Base-by-base conservation (phyloP, 2,113 vertebrate species). In the Psammodynastes pulverulentus region DNA sequence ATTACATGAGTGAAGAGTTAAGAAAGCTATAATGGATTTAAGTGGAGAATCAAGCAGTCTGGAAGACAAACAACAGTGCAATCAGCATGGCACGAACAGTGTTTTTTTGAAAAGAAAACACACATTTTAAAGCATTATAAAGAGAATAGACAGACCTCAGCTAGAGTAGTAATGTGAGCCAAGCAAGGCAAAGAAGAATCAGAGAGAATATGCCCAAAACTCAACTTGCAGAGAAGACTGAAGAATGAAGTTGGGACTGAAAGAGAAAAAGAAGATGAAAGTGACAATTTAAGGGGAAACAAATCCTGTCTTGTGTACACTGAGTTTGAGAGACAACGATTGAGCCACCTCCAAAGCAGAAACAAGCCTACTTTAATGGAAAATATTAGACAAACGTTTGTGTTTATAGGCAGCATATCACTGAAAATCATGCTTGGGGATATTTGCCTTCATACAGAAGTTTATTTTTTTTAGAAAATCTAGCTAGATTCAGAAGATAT, bases 251-350 rank as follows among this genome's bases (percentile, higher is more conserved):
- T 84, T 90, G 72, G 84, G 72, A 90, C 89, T 90, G 89, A 90
- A 90, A 90, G 51, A 90, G 89, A 90, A 90, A 90, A 52, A 85
- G 72, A 90, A 90, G 89, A 43, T 45, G 62, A 90, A 90, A 52
- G n/a, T 39, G 62, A 51, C 9, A 26, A 54, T 90, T 85, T 85
- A 45, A 45, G 12, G 72, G 48, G 49, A 72, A 90, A 84, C 39
- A 84, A 51, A 84, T 17, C 26, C 34, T 52, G 48, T 54, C 23
- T 53, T 90, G 24, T 54, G 48, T 24, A 79, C 51, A 72, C n/a
- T 39, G n/a, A 84, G 48, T 53, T 49, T 90, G 39, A 45, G 39
- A 45, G 23, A 54, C 45, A 53, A 84, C 23, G 79, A 52, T 9
- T 45, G 72, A 84, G 39, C 67, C n/a, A 90, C 29, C 29, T 29